phyloP scores from a whole-genome alignment of 2,113 vertebrate genomes.

The Jacana jacana region DNA sequence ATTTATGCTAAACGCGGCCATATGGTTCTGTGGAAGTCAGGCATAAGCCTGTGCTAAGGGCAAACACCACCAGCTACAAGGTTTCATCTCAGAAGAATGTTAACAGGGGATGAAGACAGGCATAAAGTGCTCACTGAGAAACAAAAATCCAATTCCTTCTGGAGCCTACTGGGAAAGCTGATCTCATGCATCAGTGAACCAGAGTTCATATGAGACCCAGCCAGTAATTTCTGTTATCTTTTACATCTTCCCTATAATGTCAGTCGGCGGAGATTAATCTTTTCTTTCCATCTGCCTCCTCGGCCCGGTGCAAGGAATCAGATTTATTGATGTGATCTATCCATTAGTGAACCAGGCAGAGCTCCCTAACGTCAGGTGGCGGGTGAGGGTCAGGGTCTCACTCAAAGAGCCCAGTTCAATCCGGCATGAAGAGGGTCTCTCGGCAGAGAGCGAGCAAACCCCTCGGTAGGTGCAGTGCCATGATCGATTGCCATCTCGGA shows the following conservation, averaged over 20 bases:
- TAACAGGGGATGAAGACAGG: constrained; percentile 52
- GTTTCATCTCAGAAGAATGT: constrained; percentile 54
- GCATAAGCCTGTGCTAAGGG: constrained; percentile 22
- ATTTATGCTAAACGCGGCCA: constrained; percentile 26
- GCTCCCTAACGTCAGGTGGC: constrained; percentile 8
- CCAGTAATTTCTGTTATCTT: constrained; percentile 63
- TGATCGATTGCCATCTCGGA: background rate
- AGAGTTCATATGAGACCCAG: constrained; percentile 32
- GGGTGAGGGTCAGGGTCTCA: constrained; percentile 10
- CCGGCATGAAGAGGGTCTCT: background rate
- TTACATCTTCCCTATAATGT: constrained; percentile 38
- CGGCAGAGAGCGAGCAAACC: background rate
- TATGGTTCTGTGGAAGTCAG: constrained; percentile 39
- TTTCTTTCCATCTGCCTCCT: constrained; percentile 41
- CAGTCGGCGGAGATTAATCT: constrained; percentile 36
- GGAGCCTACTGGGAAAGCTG: constrained; percentile 45
- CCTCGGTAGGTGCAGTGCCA: background rate
- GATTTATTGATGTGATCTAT: constrained; percentile 52
- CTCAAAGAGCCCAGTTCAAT: background rate
- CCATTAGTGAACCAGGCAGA: constrained; percentile 23
- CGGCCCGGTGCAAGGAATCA: background rate
- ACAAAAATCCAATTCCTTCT: constrained; percentile 41
- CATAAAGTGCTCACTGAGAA: constrained; percentile 34
- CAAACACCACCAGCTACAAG: constrained; percentile 42
- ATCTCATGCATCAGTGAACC: constrained; percentile 44